Evolutionary conservation across 2,797 vertebrate species (phyloP).

Genomic region (Garrulus glandarius): DNA sequence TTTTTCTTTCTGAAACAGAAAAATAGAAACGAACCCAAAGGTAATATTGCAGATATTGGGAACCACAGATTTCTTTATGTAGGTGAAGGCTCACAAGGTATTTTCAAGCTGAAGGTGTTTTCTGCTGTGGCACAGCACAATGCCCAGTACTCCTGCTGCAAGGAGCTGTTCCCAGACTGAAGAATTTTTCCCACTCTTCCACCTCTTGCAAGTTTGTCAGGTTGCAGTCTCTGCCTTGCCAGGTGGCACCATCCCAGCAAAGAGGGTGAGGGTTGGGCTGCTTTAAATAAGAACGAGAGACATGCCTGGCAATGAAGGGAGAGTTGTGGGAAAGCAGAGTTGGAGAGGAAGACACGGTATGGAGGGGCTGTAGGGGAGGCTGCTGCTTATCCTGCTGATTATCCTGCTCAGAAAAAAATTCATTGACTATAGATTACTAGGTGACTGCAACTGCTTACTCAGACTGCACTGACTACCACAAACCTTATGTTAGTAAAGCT

Average conservation of each 20-base stretch:
- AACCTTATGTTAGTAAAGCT: neutral
- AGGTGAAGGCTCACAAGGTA: neutral
- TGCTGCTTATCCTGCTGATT: neutral
- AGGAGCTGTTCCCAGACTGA: neutral
- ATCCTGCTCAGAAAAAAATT: neutral
- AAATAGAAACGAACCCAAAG: neutral
- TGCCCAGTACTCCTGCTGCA: neutral
- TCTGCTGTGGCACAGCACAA: neutral
- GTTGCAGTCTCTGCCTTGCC: neutral
- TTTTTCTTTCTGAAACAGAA: conserved; percentile 66
- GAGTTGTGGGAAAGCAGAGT: neutral
- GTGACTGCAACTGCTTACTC: neutral
- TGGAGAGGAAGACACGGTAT: neutral
- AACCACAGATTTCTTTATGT: neutral
- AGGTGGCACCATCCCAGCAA: neutral
- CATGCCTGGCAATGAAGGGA: neutral
- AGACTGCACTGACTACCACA: neutral
- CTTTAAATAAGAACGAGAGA: neutral
- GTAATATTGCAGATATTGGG: neutral
- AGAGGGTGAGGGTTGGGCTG: neutral
- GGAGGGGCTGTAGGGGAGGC: neutral
- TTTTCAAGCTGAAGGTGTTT: neutral
- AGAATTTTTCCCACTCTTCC: neutral
- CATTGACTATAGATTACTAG: neutral
- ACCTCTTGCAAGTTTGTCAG: neutral